Evolutionary conservation across 2,797 vertebrate species (phyloP), one percentile per base, ranked within the genome.

Genomic region (Muscicapa comitata): DNA sequence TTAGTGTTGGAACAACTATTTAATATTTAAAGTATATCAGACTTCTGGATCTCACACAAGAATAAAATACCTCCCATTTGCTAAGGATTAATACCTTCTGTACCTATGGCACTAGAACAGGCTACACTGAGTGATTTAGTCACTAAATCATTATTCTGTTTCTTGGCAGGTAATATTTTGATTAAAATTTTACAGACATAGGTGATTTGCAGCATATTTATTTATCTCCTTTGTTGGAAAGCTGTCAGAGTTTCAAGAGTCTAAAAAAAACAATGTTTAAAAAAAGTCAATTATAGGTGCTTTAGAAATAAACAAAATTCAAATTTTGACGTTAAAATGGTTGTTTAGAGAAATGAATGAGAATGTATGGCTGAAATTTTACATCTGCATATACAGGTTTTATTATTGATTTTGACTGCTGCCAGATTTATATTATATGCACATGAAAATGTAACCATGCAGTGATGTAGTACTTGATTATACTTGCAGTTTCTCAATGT

Each of bases 101-200:
- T 84, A 90, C 26, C 40, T 53, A 25, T 0, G 0, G 61, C 50
- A 48, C 23, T 57, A 33, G 26, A 92, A 86, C 43, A 79, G 51
- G 19, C 40, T 86, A 28, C 35, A 63, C 14, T 16, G 58, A 80
- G 23, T 37, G 59, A 66, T 91, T 93, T 76, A 80, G 31, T 81
- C 54, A 80, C 73, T 59, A 78, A 77, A 78, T 59, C 45, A 77
- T 77, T 90, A 59, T 78, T 90, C 66, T 59, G 4, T 66, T 90
- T 88, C 76, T 93, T 90, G 77, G 38, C 67, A 81, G 66, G 68
- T 86, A 93, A 90, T 13, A 58, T 83, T 94, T 68, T 92, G 33
- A 76, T 93, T 72, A 84, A 70, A 29, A 84, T 88, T 88, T 88
- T 88, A 82, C 8, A 2, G 51, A 48, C 51, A 45, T 38, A 47